Evolutionary conservation across 1,140 invertebrate genomes (phyloP), one percentile per base, ranked within the genome.

Genomic region (Drosophila nigromelanica): DNA sequence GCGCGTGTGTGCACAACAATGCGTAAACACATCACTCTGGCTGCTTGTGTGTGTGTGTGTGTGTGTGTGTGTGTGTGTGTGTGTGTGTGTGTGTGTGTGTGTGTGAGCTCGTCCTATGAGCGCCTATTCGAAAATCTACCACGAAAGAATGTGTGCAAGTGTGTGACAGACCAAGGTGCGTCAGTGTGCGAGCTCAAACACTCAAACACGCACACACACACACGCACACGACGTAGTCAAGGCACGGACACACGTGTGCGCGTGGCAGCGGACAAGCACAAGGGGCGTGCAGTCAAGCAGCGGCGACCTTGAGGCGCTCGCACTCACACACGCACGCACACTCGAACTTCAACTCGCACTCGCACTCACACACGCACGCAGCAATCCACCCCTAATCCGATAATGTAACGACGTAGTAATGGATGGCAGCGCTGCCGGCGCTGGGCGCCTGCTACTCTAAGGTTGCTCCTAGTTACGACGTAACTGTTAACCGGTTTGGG

Each of bases 381-480:
- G 3, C 30, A 21, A 67, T 8, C 82, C 78, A 87, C 78, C 82
- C 81, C 60, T 82, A 82, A 61, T 35, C 42, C 42, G 37, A 51
- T 54, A 72, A 60, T 82, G 83, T 89, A 90, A 91, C 68, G 60
- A 82, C 80, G 80, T 86, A 90, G 89, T 90, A 90, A 90, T 67
- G 47, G 24, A 5, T 3, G 15, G 8, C 42, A 27, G 40, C 43
- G 37, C 54, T 69, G 11, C 2, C 11, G 0, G 5, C 59, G 58
- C 78, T 92, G 91, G 15, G 50, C 73, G 78, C 91, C 91, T 86
- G 76, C 14, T 87, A 21, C 43, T 43, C 80, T 91, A 91, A 91
- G 90, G 91, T 90, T 91, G 91, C 73, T 89, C 75, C 77, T 83
- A 91, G 90, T 92, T 92, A 92, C 91, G 91, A 91, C 91, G 87